Evolutionary conservation across 2,113 vertebrate species (phyloP).

Genomic region (Ornithorhynchus anatinus): DNA sequence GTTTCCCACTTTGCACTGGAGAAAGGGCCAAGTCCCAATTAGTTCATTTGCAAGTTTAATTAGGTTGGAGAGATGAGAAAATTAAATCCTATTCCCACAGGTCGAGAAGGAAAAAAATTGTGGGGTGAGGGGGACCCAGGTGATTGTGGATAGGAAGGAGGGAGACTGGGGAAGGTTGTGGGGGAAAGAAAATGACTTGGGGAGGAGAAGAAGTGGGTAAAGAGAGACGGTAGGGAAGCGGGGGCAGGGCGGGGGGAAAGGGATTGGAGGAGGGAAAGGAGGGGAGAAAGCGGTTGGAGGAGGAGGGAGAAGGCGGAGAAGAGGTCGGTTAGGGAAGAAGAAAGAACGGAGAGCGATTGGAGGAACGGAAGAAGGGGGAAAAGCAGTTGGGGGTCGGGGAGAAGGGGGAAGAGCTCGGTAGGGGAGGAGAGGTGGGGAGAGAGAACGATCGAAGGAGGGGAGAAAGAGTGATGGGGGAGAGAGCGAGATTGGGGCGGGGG

Average conservation of each 20-base stretch:
- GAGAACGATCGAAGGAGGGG: too few species aligned
- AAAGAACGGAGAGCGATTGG: too few species aligned
- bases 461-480: not conserved
- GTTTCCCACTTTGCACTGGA: slow-evolving; percentile 58
- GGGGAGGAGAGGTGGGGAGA: not conserved
- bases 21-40: slow-evolving; percentile 71
- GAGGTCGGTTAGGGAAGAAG: too few species aligned
- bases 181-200: too few species aligned
- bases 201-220: too few species aligned
- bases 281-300: not conserved
- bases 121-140: too few species aligned
- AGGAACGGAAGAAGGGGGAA: too few species aligned
- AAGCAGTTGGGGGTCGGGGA: too few species aligned
- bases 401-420: not conserved
- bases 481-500: not conserved
- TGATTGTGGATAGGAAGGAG: too few species aligned
- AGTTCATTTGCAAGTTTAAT: slow-evolving; percentile 76
- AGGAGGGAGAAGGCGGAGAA: slow-evolving; percentile 39
- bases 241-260: not conserved
- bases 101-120: too few species aligned
- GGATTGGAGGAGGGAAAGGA: not conserved
- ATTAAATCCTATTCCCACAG: slow-evolving; percentile 72
- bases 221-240: not conserved
- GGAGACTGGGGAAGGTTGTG: too few species aligned
- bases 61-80: slow-evolving; percentile 73